phyloP scores from a whole-genome alignment of 2,113 vertebrate genomes.

The Anoura caudifer region DNA sequence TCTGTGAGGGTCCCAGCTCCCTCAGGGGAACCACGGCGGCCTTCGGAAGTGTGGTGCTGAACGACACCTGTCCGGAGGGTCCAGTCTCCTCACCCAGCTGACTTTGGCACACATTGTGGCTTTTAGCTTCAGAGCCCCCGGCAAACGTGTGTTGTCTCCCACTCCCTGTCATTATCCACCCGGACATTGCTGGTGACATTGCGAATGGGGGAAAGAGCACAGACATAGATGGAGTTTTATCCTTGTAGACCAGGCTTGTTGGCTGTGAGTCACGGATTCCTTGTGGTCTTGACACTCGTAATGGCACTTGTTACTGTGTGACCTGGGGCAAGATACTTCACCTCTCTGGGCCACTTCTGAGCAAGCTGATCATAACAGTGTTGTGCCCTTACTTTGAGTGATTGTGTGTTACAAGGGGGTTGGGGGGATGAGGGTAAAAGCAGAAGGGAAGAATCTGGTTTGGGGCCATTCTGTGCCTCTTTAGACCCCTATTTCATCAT shows the following conservation, averaged over 20 bases:
- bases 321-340: background rate
- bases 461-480: background rate
- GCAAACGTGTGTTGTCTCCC: background rate
- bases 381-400: background rate
- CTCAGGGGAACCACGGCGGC: background rate
- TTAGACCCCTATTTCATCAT: background rate
- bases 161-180: background rate
- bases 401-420: background rate
- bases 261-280: background rate
- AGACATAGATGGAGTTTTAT: background rate
- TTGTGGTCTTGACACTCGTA: background rate
- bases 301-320: background rate
- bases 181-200: background rate
- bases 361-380: background rate
- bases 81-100: background rate
- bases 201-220: background rate
- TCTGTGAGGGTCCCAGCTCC: background rate
- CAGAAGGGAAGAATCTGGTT: background rate
- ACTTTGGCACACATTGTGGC: background rate
- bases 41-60: background rate
- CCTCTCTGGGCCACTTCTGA: background rate
- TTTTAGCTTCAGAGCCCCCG: background rate
- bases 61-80: fast-evolving
- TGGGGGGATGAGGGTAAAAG: background rate
- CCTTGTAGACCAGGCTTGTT: background rate